These are phyloP conservation scores for Lamellibrachia luymesi DNA, from an alignment of 1,140 invertebrate genomes.

Conservation along the genomic window DNA sequence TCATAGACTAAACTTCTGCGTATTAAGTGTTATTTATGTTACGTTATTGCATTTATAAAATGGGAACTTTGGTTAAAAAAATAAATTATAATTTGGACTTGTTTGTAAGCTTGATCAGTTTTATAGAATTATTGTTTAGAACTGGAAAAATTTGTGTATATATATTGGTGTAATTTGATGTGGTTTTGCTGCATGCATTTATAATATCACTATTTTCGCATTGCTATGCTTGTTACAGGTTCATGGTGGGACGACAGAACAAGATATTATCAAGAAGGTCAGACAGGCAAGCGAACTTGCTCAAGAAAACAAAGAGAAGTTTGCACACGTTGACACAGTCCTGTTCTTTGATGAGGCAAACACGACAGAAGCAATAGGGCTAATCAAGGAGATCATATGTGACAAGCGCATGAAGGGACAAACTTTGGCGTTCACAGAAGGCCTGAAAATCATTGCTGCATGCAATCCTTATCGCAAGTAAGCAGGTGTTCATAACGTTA, in stretches of 20 bases:
- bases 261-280: conserved; percentile 43
- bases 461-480: conserved; percentile 54
- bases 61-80: too few relatives aligned
- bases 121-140: too few relatives aligned
- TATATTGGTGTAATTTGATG: too few relatives aligned
- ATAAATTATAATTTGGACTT: too few relatives aligned
- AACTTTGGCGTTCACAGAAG: conserved; percentile 33
- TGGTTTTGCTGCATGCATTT: too few relatives aligned
- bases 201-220: too few relatives aligned
- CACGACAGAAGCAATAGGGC: conserved; percentile 48
- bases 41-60: too few relatives aligned
- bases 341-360: conserved; percentile 56
- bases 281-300: conserved; percentile 39
- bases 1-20: too few relatives aligned
- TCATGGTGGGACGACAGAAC: conserved; percentile 47
- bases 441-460: conserved; percentile 50
- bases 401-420: conserved; percentile 43
- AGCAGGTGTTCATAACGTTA: conserved; percentile 8
- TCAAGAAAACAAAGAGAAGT: conserved; percentile 32
- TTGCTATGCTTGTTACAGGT: conserved; percentile 34
- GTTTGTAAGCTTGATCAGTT: too few relatives aligned
- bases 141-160: too few relatives aligned
- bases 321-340: conserved; percentile 42
- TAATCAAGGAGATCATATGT: conserved; percentile 54
- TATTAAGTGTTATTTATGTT: too few relatives aligned